Percentiles rank a stretch among this genome's conserved stretches.
Conservation (phyloP, 2,797 vertebrate species). For the Ibycter americanus region DNA sequence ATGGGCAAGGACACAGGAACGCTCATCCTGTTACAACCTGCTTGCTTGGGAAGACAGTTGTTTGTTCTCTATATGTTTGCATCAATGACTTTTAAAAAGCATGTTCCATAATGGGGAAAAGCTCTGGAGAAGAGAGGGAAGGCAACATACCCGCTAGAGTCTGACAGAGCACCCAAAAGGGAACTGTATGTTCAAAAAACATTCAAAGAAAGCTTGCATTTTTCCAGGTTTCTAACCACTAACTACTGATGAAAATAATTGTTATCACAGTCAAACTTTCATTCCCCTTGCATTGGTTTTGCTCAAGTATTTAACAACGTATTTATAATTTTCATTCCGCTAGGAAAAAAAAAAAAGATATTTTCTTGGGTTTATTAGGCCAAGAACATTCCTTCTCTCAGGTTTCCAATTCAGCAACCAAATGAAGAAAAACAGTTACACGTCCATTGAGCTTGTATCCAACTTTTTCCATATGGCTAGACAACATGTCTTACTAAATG, state of each 20-base stretch:
- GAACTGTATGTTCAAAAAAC: neutral
- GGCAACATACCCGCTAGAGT: neutral
- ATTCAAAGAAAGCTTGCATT: neutral
- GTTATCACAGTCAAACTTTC: neutral
- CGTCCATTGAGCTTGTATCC: neutral
- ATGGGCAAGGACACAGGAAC: neutral
- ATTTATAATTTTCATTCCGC: neutral
- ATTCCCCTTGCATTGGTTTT: neutral
- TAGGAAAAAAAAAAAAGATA: neutral
- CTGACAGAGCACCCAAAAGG: neutral
- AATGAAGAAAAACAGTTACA: neutral
- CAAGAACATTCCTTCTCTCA: neutral
- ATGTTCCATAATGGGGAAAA: neutral
- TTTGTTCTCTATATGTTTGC: neutral
- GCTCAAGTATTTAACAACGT: neutral
- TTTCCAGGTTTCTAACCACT: neutral
- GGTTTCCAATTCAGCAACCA: neutral
- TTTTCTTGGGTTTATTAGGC: neutral
- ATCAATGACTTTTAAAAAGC: neutral
- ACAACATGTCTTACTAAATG: neutral
- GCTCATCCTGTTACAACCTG: neutral
- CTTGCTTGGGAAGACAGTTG: neutral
- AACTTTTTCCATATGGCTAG: neutral
- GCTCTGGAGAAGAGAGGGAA: neutral
- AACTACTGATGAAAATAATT: neutral